phyloP scores from a whole-genome alignment of 1,140 invertebrate genomes.

The Drosophila parabipectinata region DNA sequence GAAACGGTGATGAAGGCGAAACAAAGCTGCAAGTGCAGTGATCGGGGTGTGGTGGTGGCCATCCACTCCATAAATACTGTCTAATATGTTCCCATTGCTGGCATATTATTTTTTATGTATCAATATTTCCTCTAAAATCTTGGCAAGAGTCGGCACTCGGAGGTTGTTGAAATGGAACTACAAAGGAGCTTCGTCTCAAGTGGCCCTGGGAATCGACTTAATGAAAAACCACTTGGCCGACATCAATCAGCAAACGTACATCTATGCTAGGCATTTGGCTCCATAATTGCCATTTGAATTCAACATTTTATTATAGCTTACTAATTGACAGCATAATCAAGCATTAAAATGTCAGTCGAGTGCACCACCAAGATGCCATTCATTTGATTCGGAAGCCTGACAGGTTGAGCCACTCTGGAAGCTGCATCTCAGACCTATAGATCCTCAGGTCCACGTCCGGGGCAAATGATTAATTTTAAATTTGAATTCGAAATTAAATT shows the following conservation, averaged over 20 bases:
- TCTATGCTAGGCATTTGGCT: conserved; percentile 20
- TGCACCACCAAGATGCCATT: not conserved
- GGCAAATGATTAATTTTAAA: conserved; percentile 26
- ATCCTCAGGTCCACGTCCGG: not conserved
- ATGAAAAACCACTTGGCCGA: conserved; percentile 51
- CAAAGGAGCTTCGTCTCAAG: conserved; percentile 54
- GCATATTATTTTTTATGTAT: conserved; percentile 44
- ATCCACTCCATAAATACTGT: conserved; percentile 32
- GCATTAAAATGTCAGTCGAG: conserved; percentile 8
- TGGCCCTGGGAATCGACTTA: conserved; percentile 46
- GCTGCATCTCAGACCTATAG: not conserved
- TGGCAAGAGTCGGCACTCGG: conserved; percentile 38
- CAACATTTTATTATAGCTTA: conserved; percentile 1
- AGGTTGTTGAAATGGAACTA: conserved; percentile 46
- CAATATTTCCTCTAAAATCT: conserved; percentile 37
- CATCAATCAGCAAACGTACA: conserved; percentile 36
- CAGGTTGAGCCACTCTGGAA: conserved; percentile 11
- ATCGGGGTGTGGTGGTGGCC: not conserved
- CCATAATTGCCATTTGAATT: not conserved
- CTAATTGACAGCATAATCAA: conserved; percentile 45
- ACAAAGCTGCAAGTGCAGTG: conserved; percentile 42
- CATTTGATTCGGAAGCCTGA: conserved; percentile 3
- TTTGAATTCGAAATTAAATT: conserved; percentile 33
- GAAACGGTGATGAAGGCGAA: conserved; percentile 16
- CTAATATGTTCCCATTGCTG: conserved; percentile 61